Evolutionary conservation across 2,888 invertebrate species (phyloP).

Genomic region (Lepetodrilus schrolli): DNA sequence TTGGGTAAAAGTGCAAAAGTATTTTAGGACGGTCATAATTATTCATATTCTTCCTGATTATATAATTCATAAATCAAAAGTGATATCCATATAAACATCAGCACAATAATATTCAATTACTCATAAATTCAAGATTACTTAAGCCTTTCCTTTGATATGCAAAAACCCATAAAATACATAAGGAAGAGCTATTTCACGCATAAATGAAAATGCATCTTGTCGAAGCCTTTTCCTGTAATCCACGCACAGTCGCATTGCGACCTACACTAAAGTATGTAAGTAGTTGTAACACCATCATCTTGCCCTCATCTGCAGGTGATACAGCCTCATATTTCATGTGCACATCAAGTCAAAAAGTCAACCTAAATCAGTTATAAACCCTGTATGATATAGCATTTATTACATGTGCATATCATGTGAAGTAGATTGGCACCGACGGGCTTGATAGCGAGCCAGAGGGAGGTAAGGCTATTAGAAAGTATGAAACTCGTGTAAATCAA

Average conservation of each 20-base stretch:
- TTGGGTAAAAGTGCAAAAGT: neutral
- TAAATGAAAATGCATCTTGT: too few species aligned
- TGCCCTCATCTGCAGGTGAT: constrained; percentile 18
- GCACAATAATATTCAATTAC: too few species aligned
- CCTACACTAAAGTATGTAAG: constrained; percentile 25
- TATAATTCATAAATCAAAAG: too few species aligned
- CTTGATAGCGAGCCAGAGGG: constrained; percentile 24
- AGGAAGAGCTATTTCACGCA: too few species aligned
- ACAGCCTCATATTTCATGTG: constrained; percentile 18
- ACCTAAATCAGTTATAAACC: constrained; percentile 26
- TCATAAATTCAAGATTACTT: too few species aligned
- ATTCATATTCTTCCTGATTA: neutral
- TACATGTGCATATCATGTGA: constrained; percentile 25
- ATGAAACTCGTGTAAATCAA: constrained; percentile 25
- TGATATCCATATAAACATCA: too few species aligned
- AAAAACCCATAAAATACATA: too few species aligned
- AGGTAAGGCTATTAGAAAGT: constrained; percentile 26
- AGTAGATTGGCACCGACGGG: constrained; percentile 19
- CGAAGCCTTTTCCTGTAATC: neutral
- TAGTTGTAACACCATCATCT: constrained; percentile 19
- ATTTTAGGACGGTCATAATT: neutral
- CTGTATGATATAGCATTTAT: constrained; percentile 22
- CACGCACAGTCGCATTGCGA: neutral
- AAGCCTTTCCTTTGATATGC: too few species aligned
- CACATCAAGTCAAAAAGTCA: neutral